A percentile compares a stretch with the other conserved stretches of the same genome.
Conservation (phyloP, 2,113 vertebrate genomes). For the Oncorhynchus masou region DNA sequence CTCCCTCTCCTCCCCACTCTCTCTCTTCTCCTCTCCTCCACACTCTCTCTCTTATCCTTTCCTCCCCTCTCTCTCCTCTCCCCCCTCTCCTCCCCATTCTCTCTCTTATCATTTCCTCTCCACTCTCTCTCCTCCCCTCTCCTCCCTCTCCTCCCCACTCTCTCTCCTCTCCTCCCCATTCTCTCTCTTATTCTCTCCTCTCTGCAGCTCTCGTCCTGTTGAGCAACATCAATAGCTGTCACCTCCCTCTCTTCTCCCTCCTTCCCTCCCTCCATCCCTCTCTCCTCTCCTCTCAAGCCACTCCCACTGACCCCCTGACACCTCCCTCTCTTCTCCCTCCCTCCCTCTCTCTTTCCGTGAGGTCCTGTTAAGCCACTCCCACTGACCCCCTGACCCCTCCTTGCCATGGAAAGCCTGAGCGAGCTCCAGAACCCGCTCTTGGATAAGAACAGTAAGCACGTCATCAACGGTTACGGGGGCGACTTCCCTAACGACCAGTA, state of each 20-base stretch:
- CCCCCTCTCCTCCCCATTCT: too few relatives aligned
- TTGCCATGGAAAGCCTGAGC: constrained; percentile 88
- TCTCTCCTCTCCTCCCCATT: too few relatives aligned
- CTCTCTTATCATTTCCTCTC: not conserved
- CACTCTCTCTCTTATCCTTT: too few relatives aligned
- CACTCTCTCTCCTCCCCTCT: too few relatives aligned
- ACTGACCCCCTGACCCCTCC: constrained; percentile 13
- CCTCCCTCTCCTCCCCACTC: too few relatives aligned
- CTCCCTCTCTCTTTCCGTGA: not conserved
- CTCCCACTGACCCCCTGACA: constrained; percentile 14
- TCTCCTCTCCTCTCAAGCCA: constrained; percentile 2
- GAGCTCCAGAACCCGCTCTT: constrained; percentile 91
- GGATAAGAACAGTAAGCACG: constrained; percentile 83
- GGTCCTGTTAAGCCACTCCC: constrained; percentile 2
- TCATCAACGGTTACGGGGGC: constrained; percentile 80
- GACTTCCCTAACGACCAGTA: constrained; percentile 82
- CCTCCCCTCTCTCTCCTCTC: not conserved
- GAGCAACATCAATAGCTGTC: constrained; percentile 39
- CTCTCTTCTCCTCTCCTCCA: too few relatives aligned
- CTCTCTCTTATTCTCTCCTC: constrained; percentile 18
- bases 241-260: not conserved
- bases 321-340: not conserved
- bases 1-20: too few relatives aligned
- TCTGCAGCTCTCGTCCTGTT: constrained; percentile 27
- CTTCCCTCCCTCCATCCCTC: too few relatives aligned